Base-by-base conservation (phyloP, 2,113 vertebrate genomes). In the Engystomops pustulosus region DNA sequence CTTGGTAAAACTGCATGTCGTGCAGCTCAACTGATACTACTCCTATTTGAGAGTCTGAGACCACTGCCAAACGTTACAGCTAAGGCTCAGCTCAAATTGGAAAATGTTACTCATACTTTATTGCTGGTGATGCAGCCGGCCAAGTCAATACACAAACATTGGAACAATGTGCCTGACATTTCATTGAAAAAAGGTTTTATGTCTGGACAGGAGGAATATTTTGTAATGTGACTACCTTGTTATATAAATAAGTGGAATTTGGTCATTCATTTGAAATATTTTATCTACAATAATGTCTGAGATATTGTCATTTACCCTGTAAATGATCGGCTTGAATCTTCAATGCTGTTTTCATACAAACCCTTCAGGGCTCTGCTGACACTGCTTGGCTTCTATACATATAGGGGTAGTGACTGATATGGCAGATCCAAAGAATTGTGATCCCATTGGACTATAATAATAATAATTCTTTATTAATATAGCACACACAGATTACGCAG, bases 41-140 rank as follows among this genome's bases (percentile, higher is more conserved):
- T 47, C 38, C 32, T 78, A 76, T 84, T 41, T 53, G 44, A 45
- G 41, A 55, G 72, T 20, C 72, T 44, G 60, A 49, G 62, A n/a
- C 20, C 23, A 20, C 20, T 78, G 82, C 82, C 72, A 84, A 84
- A 68, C 23, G 75, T 84, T 55, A 84, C 82, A 84, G 60, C 72
- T 32, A 78, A 38, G 30, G 82, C 82, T 77, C 25, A 10, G 44
- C 71, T 49, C 38, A 84, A 34, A 84, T 51, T 84, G 82, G 82
- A 84, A 84, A 84, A 69, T 78, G 32, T 84, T 68, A 55, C 82
- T 84, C 58, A 78, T 30, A 60, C 55, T 75, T 60, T 83, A 75
- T 83, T 83, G 82, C n/a, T 44, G 45, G 20, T 8, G 17, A 68
- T 68, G 10, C 30, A 67, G 74, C 72, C 17, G 36, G 82, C 58